These are phyloP conservation scores for Hydropotes inermis DNA, from an alignment of 2,113 vertebrate genomes.

Conservation along the genomic window DNA sequence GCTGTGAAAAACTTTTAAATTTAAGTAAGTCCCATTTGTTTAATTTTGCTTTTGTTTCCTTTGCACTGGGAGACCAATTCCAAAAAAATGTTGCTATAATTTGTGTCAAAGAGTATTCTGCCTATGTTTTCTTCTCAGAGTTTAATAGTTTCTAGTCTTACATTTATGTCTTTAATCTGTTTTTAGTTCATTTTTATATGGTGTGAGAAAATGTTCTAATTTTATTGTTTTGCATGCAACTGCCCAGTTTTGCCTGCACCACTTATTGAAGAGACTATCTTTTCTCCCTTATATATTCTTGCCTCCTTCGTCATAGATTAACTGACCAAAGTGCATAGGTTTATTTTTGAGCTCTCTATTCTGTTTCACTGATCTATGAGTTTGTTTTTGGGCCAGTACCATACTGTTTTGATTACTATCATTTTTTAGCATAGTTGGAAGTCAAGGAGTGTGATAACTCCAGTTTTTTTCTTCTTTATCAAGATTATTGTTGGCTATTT, in stretches of 20 bases:
- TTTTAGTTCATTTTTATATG: not conserved
- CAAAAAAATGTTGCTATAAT: not conserved
- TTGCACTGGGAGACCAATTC: not conserved
- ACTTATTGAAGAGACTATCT: not conserved
- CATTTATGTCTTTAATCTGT: not conserved
- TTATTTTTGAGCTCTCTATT: not conserved
- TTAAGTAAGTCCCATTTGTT: not conserved
- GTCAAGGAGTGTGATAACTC: not conserved
- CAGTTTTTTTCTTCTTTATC: not conserved
- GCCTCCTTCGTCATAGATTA: not conserved
- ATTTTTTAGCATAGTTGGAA: not conserved
- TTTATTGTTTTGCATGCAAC: not conserved
- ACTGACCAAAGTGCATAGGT: not conserved
- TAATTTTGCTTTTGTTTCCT: not conserved
- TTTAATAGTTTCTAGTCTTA: not conserved
- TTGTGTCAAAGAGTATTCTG: not conserved
- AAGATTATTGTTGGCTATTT: not conserved
- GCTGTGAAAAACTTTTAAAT: not conserved
- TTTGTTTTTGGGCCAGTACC: not conserved
- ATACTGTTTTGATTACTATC: not conserved
- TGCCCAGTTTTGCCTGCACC: not conserved
- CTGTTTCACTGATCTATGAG: not conserved
- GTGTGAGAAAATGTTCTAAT: not conserved
- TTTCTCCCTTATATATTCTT: not conserved
- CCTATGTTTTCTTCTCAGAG: not conserved